phyloP scores from a whole-genome alignment of 2,888 invertebrate genomes.

The Callyntrura sp. region DNA sequence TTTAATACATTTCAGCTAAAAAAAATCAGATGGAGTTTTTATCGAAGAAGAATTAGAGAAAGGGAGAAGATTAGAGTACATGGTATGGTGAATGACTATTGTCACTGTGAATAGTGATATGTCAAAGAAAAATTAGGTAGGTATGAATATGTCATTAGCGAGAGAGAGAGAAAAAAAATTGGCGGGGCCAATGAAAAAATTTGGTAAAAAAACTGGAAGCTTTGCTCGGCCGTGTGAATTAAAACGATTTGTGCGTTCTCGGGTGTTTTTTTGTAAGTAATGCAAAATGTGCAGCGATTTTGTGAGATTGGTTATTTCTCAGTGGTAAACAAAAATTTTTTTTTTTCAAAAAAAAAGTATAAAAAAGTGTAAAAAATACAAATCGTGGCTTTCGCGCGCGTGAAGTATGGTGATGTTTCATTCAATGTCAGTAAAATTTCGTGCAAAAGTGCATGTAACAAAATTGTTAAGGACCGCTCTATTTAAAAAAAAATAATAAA shows the following conservation, averaged over 20 bases:
- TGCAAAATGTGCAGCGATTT: conserved; percentile 9
- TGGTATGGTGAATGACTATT: background rate
- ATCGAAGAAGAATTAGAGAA: conserved; percentile 12
- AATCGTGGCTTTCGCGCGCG: conserved; percentile 17
- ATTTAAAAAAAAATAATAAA: conserved; percentile 9
- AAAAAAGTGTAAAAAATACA: conserved; percentile 25
- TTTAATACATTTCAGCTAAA: too few species aligned
- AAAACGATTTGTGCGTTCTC: conserved; percentile 12
- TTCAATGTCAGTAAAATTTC: conserved; percentile 18
- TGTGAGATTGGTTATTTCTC: conserved; percentile 4
- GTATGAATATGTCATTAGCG: background rate
- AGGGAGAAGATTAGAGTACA: background rate
- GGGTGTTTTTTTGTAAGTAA: conserved; percentile 32
- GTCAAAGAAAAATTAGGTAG: background rate
- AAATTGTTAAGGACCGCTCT: conserved; percentile 21
- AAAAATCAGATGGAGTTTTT: background rate
- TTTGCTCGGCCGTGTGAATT: conserved; percentile 53
- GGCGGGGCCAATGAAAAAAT: conserved; percentile 17
- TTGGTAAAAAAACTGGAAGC: conserved; percentile 55
- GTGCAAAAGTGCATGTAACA: background rate
- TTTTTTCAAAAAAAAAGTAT: conserved; percentile 27
- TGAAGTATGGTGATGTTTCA: background rate
- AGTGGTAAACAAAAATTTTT: conserved; percentile 19
- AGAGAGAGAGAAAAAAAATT: background rate
- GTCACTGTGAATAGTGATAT: background rate